Conservation (phyloP, 2,113 vertebrate species). For the Ceyx cyanopectus region DNA sequence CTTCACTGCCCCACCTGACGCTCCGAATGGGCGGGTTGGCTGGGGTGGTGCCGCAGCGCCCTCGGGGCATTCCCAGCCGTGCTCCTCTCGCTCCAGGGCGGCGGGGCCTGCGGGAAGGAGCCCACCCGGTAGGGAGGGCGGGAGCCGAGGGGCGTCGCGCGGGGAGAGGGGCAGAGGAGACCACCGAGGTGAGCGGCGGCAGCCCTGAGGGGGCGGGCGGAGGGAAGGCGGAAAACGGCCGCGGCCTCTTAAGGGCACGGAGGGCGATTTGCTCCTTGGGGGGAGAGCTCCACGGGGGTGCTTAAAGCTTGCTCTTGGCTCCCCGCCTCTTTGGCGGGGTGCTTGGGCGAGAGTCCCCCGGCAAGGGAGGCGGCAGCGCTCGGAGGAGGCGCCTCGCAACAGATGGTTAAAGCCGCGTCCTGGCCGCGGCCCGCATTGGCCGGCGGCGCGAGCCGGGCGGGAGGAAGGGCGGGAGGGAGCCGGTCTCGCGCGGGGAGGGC, state of each 20-base stretch:
- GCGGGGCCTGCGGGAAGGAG: neutral
- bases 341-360: neutral
- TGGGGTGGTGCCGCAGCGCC: neutral
- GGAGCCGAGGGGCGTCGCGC: no score
- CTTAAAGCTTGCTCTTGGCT: neutral
- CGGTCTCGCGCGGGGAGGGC: neutral
- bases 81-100: neutral
- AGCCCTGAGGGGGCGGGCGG: neutral
- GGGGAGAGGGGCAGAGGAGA: no score
- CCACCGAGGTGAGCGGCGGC: neutral
- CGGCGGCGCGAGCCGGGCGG: conserved; percentile 18
- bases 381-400: conserved; percentile 76
- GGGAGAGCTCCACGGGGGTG: neutral
- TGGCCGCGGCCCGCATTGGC: conserved; percentile 55
- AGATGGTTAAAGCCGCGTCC: conserved; percentile 74
- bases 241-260: neutral
- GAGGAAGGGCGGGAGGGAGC: conserved; percentile 6
- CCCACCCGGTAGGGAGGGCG: no score
- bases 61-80: fast-evolving
- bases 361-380: neutral
- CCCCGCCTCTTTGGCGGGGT: neutral
- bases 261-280: no score
- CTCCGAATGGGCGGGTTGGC: neutral
- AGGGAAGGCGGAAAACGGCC: neutral
- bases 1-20: neutral